phyloP scores from a whole-genome alignment of 2,888 invertebrate species.

The Bugulina stolonifera region DNA sequence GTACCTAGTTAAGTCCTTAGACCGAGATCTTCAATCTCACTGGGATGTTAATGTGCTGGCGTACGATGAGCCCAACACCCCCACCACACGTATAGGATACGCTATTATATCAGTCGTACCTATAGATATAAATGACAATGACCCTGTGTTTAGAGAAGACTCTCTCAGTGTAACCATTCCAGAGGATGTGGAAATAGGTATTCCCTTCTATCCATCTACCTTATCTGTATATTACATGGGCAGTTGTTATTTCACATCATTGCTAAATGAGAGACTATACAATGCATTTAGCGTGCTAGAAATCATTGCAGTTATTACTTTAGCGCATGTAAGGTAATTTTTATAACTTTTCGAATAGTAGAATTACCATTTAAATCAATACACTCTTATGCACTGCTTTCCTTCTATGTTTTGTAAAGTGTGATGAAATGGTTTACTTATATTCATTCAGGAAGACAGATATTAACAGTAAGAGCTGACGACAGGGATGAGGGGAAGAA shows the following conservation, averaged over 20 bases:
- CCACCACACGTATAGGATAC: slow-evolving; percentile 66
- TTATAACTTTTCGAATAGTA: too few relatives aligned
- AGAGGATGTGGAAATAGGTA: not conserved
- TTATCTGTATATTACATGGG: too few relatives aligned
- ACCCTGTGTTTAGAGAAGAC: slow-evolving; percentile 78
- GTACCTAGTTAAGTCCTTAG: not conserved
- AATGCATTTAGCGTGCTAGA: too few relatives aligned
- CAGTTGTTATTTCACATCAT: too few relatives aligned
- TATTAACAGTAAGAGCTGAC: slow-evolving; percentile 92
- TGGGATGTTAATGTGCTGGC: slow-evolving; percentile 45
- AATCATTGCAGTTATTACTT: too few relatives aligned
- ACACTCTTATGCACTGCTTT: too few relatives aligned
- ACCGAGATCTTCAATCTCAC: slow-evolving; percentile 28
- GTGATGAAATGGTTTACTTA: too few relatives aligned
- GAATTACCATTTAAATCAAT: too few relatives aligned
- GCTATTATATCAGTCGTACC: slow-evolving; percentile 95
- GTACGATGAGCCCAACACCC: slow-evolving; percentile 43
- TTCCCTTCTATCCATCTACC: too few relatives aligned
- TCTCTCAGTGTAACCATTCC: slow-evolving; percentile 59
- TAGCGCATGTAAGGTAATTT: too few relatives aligned
- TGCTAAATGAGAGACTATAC: too few relatives aligned
- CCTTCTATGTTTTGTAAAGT: too few relatives aligned
- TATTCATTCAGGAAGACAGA: not conserved
- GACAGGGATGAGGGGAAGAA: slow-evolving; percentile 79
- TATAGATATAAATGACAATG: slow-evolving; percentile 95